Percentiles rank a stretch among this genome's conserved stretches.
phyloP scores from a whole-genome alignment of 2,113 vertebrate genomes.

The Rhinichthys klamathensis region DNA sequence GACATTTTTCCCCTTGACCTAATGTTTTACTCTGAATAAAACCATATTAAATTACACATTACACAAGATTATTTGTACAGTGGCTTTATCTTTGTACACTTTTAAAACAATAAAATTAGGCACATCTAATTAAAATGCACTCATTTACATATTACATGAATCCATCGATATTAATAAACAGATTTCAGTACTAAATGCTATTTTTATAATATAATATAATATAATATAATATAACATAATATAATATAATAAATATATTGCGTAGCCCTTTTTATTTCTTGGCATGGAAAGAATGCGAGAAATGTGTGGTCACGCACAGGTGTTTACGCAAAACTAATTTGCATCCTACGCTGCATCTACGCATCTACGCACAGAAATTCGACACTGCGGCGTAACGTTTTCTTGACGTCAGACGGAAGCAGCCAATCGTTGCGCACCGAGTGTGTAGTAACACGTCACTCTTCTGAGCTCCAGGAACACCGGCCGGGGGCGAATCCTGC shows the following conservation, averaged over 20 bases:
- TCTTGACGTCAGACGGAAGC: constrained; percentile 34
- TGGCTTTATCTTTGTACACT: not conserved
- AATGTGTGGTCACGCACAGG: not conserved
- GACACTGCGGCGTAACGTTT: not conserved
- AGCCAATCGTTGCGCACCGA: constrained; percentile 65
- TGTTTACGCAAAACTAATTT: constrained; percentile 6
- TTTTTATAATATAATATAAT: not conserved
- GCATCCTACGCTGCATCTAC: not conserved
- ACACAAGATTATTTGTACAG: not conserved
- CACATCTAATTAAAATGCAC: too few species aligned
- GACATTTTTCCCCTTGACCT: not conserved
- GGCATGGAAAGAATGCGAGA: not conserved
- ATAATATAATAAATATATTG: not conserved
- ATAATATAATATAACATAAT: not conserved
- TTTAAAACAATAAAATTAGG: too few species aligned
- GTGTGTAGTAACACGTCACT: constrained; percentile 76
- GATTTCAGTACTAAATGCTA: not conserved
- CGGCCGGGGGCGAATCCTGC: constrained; percentile 55
- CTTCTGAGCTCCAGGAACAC: constrained; percentile 60
- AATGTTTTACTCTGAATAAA: not conserved
- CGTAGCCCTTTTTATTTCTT: not conserved
- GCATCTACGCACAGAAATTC: constrained; percentile 12
- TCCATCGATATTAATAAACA: not conserved
- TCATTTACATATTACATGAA: too few species aligned
- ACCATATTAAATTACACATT: not conserved